Conservation (phyloP, 2,888 invertebrate species). For the Mythimna vitellina region DNA sequence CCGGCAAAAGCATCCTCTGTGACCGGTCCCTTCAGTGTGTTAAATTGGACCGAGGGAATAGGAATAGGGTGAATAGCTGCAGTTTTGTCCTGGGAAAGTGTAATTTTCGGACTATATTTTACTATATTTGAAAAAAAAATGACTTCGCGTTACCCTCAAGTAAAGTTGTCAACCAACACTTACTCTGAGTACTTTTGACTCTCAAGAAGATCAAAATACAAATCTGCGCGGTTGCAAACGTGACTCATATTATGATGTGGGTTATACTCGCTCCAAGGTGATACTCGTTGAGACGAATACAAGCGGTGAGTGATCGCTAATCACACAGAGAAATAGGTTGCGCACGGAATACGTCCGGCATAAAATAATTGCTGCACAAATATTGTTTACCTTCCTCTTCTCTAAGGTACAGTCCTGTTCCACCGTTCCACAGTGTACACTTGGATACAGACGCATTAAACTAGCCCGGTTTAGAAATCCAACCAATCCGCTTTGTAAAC, state of each 20-base stretch:
- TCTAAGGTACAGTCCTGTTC: slow-evolving; percentile 15
- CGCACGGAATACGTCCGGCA: slow-evolving; percentile 19
- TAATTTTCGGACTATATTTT: background rate
- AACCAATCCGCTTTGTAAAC: slow-evolving; percentile 22
- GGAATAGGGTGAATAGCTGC: background rate
- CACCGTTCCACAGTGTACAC: slow-evolving; percentile 4
- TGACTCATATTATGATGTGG: slow-evolving; percentile 13
- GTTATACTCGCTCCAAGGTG: slow-evolving; percentile 51
- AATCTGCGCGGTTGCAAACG: slow-evolving; percentile 5
- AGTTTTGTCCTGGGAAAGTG: background rate
- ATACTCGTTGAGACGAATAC: slow-evolving; percentile 47
- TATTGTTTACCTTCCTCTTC: slow-evolving; percentile 27
- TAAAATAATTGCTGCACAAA: slow-evolving; percentile 21
- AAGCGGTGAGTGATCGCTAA: slow-evolving; percentile 43
- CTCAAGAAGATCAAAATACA: slow-evolving; percentile 2
- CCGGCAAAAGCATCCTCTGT: background rate
- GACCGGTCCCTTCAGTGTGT: slow-evolving; percentile 1
- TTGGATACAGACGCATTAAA: slow-evolving; percentile 1
- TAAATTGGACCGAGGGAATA: background rate
- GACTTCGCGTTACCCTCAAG: background rate
- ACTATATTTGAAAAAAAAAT: background rate
- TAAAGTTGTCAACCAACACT: too few species aligned
- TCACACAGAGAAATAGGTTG: slow-evolving; percentile 38
- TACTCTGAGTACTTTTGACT: background rate
- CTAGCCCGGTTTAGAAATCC: slow-evolving; percentile 6